Base-by-base conservation (phyloP, 2,888 invertebrate genomes). In the Conistra vaccinii region DNA sequence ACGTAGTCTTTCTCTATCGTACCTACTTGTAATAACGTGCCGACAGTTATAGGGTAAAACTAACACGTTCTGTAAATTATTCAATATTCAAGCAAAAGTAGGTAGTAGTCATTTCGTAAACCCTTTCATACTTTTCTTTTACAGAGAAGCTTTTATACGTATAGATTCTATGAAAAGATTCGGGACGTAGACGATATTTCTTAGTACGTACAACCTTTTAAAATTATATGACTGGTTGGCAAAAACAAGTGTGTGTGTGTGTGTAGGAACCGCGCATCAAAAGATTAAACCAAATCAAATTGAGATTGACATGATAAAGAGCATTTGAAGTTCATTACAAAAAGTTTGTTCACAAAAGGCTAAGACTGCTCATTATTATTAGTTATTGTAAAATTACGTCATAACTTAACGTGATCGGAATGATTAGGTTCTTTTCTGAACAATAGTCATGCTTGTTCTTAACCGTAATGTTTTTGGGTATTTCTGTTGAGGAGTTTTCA, bases 321-420 rank as follows among this genome's bases (percentile, higher is more conserved):
- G 9, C 76, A 35, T 42, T 75, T 67, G 51, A 73, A 61, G 55
- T 72, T 63, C 51, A 39, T 23, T 26, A 76, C 69, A 84, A 84
- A 84, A 82, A 82, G 4, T 69, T 4, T 57, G 35, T 65, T 70
- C 51, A 70, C 58, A 57, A 84, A 65, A 53, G 61, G n/a, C 51
- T 39, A n/a, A 61, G 71, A 73, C 77, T 53, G 67, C 51, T 72
- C 42, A 53, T 76, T 67, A 69, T 72, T 55, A 69, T 66, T 4
- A 67, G 32, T 42, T 76, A 66, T 69, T 67, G 48, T 71, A 57
- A 63, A 39, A 80, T 73, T 63, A 83, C 84, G 76, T 83, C 83
- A 84, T 58, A 48, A 14, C 23, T 35, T 57, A 42, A 72, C 26
- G 20, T 55, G 67, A 68, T 68, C 45, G 3, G 45, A 80, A 84